Evolutionary conservation across 2,888 invertebrate species (phyloP).

Genomic region (Petrolisthes cinctipes): DNA sequence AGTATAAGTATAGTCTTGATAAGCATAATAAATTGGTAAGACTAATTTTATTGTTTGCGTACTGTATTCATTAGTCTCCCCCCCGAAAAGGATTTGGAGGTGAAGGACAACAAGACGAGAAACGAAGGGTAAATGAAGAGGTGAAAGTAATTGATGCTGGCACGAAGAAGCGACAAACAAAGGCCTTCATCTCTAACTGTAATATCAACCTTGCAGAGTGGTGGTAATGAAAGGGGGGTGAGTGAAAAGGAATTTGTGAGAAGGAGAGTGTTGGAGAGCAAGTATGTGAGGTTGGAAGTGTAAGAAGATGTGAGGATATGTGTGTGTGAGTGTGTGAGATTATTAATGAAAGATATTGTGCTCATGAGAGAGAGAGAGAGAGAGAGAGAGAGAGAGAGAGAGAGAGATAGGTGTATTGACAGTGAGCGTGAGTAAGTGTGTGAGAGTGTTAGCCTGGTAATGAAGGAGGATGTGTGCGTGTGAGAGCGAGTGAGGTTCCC

Average conservation of each 20-base stretch:
- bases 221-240: neutral
- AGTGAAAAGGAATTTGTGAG: neutral
- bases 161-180: too few relatives aligned
- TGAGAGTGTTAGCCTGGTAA: neutral
- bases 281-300: neutral
- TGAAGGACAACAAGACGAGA: too few relatives aligned
- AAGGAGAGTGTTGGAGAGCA: neutral
- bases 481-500: neutral
- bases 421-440: neutral
- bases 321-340: neutral
- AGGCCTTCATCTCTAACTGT: neutral
- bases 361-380: neutral
- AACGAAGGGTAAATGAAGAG: too few relatives aligned
- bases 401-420: neutral
- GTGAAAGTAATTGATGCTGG: too few relatives aligned
- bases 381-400: neutral
- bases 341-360: neutral
- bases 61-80: too few relatives aligned
- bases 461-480: neutral
- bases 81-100: too few relatives aligned
- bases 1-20: too few relatives aligned
- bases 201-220: neutral
- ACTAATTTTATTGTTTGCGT: too few relatives aligned
- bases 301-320: neutral
- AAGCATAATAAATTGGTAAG: too few relatives aligned